Evolutionary conservation across 1,140 invertebrate species (phyloP), one percentile per base, ranked within the genome.

Genomic region (Popillia japonica): DNA sequence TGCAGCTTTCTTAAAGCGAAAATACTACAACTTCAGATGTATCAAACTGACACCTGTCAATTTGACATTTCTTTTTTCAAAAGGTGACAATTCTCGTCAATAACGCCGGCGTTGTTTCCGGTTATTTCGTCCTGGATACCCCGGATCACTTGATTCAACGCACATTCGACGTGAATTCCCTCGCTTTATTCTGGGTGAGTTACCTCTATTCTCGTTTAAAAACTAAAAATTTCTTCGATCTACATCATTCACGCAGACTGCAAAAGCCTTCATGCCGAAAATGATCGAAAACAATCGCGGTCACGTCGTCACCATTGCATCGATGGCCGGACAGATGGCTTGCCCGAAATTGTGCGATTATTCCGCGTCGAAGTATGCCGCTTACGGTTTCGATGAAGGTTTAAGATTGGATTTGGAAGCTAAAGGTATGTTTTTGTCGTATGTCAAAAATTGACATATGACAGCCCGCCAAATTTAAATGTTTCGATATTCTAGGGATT

Each of bases 241-340:
- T 41, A 23, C 8, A n/a, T 22, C 0, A 64, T 11, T 75, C 44
- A 83, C 84, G 76, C 85, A 94, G 93, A 93, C 90, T 8, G 90
- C 91, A 0, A 93, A 93, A 85, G 90, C 92, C 0, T 93, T 94
- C 87, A 86, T 99, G 34, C 96, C 95, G 22, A 89, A 91, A 11
- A 99, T 99, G 97, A 94, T 98, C 87, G 90, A 95, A 77, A 88
- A 90, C 34, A 93, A 97, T 84, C 90, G 93, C 72, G 97, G 97
- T 0, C 98, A 99, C 83, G 94, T 99, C 79, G 97, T 99, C 0
- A 98, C 96, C 2, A 94, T 99, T 75, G 96, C 98, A 0, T 98
- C 96, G 68, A 91, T 98, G 82, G 98, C 98, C 22, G 98, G 97
- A 20, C 90, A 95, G 79, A 88, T 93, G 17, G 94, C 95, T 44